Evolutionary conservation across 2,888 invertebrate genomes (phyloP), one percentile per base, ranked within the genome.

Genomic region (Prosapia bicincta): DNA sequence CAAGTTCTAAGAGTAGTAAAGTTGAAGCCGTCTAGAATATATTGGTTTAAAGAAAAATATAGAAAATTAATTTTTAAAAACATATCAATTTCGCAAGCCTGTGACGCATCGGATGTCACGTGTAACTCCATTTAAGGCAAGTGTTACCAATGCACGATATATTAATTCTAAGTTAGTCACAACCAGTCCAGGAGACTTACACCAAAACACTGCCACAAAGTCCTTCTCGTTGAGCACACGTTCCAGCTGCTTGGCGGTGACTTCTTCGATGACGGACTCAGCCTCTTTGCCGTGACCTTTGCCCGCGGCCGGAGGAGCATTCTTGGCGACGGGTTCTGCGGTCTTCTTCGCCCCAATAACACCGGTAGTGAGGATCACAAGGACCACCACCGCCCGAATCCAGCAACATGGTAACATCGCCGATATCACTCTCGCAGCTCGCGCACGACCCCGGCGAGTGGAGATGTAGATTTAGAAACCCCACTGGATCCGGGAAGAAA

Each of bases 201-300:
- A 96, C 95, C 96, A 96, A 88, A 93, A 96, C 87, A 96, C 96
- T 85, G 96, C 96, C 86, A 96, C 95, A 89, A 93, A 95, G 88
- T 95, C 95, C 90, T 95, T 95, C 83, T 95, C 94, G 86, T 92
- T 90, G 85, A 96, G 90, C 83, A 95, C 90, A 85, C 93, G 91
- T 85, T 95, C 96, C 88, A 96, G 90, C 88, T 95, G 94, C 87
- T 95, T 96, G 85, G 94, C 92, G 87, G 93, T 94, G 88, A 96
- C 95, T 88, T 96, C 95, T 88, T 96, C 95, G 89, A 96, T 96
- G 88, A 93, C 92, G 85, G 94, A 90, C 84, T 92, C 92, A 82
- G 84, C 83, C 74, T 68, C 78, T 72, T 54, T 76, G 70, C 73
- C 77, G 54, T 54, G 54, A 20, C 54, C 54, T 54, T 54, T 54